Conservation (phyloP, 37 sponge, comb jelly and placozoan species). For the Crambe crambe region DNA sequence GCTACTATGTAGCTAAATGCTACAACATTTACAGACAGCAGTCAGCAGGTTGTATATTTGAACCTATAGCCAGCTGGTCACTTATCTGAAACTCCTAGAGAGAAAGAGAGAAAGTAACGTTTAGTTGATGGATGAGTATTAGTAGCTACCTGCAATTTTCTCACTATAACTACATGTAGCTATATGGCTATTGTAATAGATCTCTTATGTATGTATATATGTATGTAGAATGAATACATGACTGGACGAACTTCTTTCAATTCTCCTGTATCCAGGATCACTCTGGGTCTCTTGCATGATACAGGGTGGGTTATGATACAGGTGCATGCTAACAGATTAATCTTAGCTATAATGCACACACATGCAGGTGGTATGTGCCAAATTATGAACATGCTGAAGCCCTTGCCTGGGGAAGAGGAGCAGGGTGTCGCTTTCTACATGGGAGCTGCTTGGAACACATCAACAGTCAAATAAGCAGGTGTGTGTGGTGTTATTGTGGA, state of each 20-base stretch:
- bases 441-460: not conserved
- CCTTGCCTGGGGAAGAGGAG: slow-evolving; percentile 11
- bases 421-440: slow-evolving; percentile 20
- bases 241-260: slow-evolving; percentile 28
- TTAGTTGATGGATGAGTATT: no score
- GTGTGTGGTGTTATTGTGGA: no score
- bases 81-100: no score
- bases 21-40: no score
- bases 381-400: slow-evolving; percentile 12
- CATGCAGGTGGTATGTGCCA: slow-evolving; percentile 28
- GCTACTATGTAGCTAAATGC: not conserved
- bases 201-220: no score
- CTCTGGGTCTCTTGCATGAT: slow-evolving; percentile 58
- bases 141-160: no score
- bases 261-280: slow-evolving; percentile 46
- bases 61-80: no score
- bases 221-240: slow-evolving; percentile 65
- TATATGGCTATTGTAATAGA: no score
- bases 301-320: slow-evolving; percentile 53
- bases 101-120: no score
- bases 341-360: not conserved
- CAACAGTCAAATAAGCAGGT: not conserved
- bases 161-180: no score
- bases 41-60: no score
- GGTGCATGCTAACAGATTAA: no score